These are phyloP conservation scores for Drosophila tsacasi DNA, from an alignment of 1,140 invertebrate genomes.

Conservation along the genomic window DNA sequence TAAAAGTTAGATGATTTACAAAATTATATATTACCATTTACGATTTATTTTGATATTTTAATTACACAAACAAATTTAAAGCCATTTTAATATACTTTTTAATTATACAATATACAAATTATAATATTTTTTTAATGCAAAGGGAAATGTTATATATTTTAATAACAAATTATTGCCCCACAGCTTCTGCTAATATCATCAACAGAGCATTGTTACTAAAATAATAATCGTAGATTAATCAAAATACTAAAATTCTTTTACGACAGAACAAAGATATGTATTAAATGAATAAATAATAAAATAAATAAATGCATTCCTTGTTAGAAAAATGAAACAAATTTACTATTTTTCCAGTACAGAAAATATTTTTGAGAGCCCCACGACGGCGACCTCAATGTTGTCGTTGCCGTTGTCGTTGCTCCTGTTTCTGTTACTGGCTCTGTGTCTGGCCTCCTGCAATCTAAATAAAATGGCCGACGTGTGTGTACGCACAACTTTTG, in stretches of 20 bases:
- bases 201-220: not conserved
- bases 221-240: not conserved
- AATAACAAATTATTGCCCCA: too few species aligned
- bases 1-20: too few species aligned
- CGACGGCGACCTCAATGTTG: constrained; percentile 64
- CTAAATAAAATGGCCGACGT: constrained; percentile 80
- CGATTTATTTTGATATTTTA: too few species aligned
- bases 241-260: not conserved
- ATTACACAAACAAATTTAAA: too few species aligned
- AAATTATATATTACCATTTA: too few species aligned
- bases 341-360: constrained; percentile 30
- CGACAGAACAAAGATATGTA: too few species aligned
- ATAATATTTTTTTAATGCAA: not conserved
- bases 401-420: constrained; percentile 34
- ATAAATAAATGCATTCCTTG: not conserved
- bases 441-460: constrained; percentile 62
- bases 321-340: not conserved
- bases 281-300: not conserved
- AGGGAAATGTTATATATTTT: too few species aligned
- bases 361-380: constrained; percentile 54
- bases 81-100: not conserved
- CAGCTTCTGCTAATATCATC: not conserved
- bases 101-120: not conserved
- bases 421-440: constrained; percentile 54
- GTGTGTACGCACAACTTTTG: constrained; percentile 82